phyloP scores from a whole-genome alignment of 2,113 vertebrate genomes.

The Gadus chalcogrammus region DNA sequence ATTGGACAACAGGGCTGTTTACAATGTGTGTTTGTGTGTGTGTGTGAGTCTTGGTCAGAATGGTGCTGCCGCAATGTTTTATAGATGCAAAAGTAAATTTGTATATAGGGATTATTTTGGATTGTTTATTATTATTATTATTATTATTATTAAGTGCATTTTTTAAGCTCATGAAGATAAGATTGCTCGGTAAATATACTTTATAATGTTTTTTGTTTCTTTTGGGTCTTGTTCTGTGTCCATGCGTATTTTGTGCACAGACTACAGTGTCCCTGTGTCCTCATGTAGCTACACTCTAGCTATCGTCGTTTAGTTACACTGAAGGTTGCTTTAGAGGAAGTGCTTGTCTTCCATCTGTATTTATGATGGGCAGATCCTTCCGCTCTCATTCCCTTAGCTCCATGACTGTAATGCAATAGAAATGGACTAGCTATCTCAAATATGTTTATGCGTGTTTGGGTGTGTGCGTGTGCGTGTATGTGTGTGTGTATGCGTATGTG shows the following conservation, averaged over 20 bases:
- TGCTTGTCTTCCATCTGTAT: conserved; percentile 53
- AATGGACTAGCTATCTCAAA: conserved; percentile 65
- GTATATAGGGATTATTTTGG: conserved; percentile 66
- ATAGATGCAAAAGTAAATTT: conserved; percentile 71
- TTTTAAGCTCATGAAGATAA: conserved; percentile 69
- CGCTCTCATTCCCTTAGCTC: conserved; percentile 54
- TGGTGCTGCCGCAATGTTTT: conserved; percentile 72
- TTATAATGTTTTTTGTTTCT: conserved; percentile 48
- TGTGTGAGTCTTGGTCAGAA: conserved; percentile 63
- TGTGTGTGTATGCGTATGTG: conserved; percentile 41
- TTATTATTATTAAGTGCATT: conserved; percentile 67
- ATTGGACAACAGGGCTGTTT: conserved; percentile 73
- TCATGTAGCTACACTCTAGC: conserved; percentile 66
- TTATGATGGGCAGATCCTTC: conserved; percentile 57
- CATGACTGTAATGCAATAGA: conserved; percentile 69
- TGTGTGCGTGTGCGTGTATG: conserved; percentile 48
- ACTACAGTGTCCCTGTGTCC: conserved; percentile 65
- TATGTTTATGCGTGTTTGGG: conserved; percentile 50
- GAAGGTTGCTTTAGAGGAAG: conserved; percentile 56
- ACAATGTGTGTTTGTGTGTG: conserved; percentile 59
- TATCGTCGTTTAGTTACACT: conserved; percentile 53
- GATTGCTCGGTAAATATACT: conserved; percentile 64
- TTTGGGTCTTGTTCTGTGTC: conserved; percentile 46
- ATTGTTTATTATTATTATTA: neutral
- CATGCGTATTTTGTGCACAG: conserved; percentile 57